phyloP scores from a whole-genome alignment of 1,140 invertebrate species.

The Coboldia fuscipes region DNA sequence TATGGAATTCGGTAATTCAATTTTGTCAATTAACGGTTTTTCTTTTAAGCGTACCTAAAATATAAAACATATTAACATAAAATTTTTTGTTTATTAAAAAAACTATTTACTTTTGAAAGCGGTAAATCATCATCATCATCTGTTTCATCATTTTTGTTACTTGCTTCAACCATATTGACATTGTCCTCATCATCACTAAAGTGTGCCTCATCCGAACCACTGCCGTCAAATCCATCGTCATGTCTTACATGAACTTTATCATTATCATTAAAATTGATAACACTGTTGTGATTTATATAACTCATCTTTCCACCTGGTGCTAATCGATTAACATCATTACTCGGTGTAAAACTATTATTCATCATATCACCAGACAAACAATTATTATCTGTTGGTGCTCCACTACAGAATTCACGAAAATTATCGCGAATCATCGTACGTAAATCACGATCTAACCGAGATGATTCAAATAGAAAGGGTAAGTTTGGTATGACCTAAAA shows the following conservation, averaged over 20 bases:
- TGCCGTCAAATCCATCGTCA: not conserved
- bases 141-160: slow-evolving; percentile 36
- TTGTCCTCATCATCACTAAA: slow-evolving; percentile 70
- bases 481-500: slow-evolving; percentile 46
- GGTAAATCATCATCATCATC: slow-evolving; percentile 78
- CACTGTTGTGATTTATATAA: not conserved
- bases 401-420: slow-evolving; percentile 72
- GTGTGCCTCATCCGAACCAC: slow-evolving; percentile 29
- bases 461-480: slow-evolving; percentile 79
- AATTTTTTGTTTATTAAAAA: not conserved
- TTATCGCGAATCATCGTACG: slow-evolving; percentile 67
- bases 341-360: not conserved
- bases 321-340: not conserved
- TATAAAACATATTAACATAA: not conserved
- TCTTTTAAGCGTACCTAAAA: slow-evolving; percentile 20
- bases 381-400: not conserved
- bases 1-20: slow-evolving; percentile 15
- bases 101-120: slow-evolving; percentile 34
- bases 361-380: not conserved
- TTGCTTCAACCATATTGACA: slow-evolving; percentile 18
- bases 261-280: not conserved
- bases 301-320: no score
- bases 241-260: slow-evolving; percentile 2
- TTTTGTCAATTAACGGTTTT: slow-evolving; percentile 22
- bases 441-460: slow-evolving; percentile 77